Evolutionary conservation across 2,797 vertebrate genomes (phyloP).

Genomic region (Sebastiscus albofasciatus): DNA sequence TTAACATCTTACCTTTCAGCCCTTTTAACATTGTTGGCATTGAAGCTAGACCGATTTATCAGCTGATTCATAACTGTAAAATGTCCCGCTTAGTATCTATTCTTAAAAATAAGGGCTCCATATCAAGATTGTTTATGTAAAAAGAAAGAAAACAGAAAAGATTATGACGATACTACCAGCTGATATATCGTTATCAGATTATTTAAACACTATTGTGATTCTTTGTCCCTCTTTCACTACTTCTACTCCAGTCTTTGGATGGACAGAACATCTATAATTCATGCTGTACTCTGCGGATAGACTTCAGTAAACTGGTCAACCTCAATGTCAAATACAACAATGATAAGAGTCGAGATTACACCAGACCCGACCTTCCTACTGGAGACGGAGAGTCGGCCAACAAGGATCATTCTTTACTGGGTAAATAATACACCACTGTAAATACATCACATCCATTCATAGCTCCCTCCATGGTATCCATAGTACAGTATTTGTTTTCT

Average conservation of each 20-base stretch:
- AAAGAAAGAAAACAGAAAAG: not conserved
- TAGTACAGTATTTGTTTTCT: constrained; percentile 2
- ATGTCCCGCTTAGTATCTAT: not conserved
- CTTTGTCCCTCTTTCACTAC: not conserved
- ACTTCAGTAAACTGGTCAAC: constrained; percentile 99
- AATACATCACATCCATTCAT: not conserved
- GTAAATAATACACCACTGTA: constrained; percentile 73
- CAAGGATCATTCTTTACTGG: constrained; percentile 92
- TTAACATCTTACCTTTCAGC: not conserved
- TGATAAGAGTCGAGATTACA: constrained; percentile 98
- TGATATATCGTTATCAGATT: too few relatives aligned
- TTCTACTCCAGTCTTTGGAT: constrained; percentile 88
- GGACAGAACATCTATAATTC: constrained; percentile 99
- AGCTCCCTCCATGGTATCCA: not conserved
- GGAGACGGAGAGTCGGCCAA: constrained; percentile 92
- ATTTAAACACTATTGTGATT: not conserved
- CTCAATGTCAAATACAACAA: constrained; percentile 99
- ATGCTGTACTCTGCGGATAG: constrained; percentile 97
- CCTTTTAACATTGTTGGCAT: not conserved
- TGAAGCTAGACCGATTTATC: not conserved
- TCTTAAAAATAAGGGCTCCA: not conserved
- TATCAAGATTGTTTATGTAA: not conserved
- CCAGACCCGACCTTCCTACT: constrained; percentile 95
- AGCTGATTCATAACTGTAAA: not conserved
- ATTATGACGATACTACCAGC: too few relatives aligned